Conservation (phyloP, 2,113 vertebrate species). For the Grus americana region DNA sequence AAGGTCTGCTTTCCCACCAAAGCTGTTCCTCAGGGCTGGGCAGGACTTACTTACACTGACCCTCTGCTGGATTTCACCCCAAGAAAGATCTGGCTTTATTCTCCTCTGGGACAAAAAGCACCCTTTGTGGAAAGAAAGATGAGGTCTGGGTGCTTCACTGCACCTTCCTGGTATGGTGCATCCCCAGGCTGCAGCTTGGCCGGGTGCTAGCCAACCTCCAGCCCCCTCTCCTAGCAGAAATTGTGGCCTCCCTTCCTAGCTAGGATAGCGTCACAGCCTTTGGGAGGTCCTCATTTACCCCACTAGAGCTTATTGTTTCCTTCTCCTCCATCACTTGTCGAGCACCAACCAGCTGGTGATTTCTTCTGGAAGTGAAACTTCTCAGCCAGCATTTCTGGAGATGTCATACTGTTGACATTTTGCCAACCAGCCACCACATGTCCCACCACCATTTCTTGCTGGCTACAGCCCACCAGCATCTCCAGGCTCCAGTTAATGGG, state of each 20-base stretch:
- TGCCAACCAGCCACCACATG: not conserved
- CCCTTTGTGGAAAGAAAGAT: not conserved
- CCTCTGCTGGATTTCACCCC: not conserved
- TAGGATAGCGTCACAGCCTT: not conserved
- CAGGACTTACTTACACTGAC: not conserved
- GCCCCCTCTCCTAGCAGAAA: not conserved
- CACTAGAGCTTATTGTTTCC: not conserved
- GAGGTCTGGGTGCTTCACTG: not conserved
- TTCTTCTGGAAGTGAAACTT: not conserved
- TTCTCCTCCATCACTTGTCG: not conserved
- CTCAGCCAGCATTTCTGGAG: not conserved
- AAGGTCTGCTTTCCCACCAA: not conserved
- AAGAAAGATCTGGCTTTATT: not conserved
- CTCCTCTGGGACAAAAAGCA: not conserved
- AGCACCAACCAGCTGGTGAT: not conserved
- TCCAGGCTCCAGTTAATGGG: not conserved
- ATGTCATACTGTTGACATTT: rapidly evolving
- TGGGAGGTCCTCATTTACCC: not conserved
- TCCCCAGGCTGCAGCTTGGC: not conserved
- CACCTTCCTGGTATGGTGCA: not conserved
- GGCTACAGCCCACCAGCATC: not conserved
- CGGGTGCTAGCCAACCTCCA: not conserved
- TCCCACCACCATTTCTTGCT: not conserved
- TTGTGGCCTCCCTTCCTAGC: not conserved
- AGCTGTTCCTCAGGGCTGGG: not conserved